Conservation (phyloP, 2,888 invertebrate species). For the Thyatira batis region DNA sequence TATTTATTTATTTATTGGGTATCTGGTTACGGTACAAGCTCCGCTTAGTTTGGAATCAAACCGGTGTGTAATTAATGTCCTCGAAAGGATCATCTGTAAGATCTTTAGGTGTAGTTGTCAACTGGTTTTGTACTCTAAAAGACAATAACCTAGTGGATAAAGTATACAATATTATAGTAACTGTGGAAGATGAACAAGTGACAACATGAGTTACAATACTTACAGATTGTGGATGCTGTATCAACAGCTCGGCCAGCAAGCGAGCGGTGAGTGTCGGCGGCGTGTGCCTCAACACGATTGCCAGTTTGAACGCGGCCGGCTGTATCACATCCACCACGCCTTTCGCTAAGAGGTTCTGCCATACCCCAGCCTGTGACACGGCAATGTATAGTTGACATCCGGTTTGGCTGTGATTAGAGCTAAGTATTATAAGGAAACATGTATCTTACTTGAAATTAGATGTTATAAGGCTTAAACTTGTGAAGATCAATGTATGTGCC, state of each 20-base stretch:
- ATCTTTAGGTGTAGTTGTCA: too few relatives aligned
- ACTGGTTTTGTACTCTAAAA: too few relatives aligned
- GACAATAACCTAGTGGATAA: too few relatives aligned
- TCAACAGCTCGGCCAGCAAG: conserved; percentile 59
- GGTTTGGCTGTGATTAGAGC: not conserved
- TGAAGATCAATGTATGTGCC: too few relatives aligned
- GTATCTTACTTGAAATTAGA: too few relatives aligned
- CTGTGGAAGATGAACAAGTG: not conserved
- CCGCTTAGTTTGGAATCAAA: too few relatives aligned
- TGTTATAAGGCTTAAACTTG: too few relatives aligned
- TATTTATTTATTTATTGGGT: too few relatives aligned
- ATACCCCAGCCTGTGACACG: conserved; percentile 61
- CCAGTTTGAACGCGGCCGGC: conserved; percentile 71
- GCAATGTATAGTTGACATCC: conserved; percentile 6
- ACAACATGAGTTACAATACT: conserved; percentile 19
- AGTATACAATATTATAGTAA: not conserved
- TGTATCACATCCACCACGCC: conserved; percentile 66
- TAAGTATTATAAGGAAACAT: conserved; percentile 6
- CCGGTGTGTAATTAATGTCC: too few relatives aligned
- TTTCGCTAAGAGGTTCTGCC: conserved; percentile 60
- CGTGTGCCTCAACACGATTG: conserved; percentile 69
- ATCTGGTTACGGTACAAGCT: too few relatives aligned
- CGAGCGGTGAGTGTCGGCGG: conserved; percentile 57
- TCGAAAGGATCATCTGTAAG: too few relatives aligned
- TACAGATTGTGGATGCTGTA: conserved; percentile 64